phyloP scores from a whole-genome alignment of 2,113 vertebrate genomes.

The Agelaius tricolor region DNA sequence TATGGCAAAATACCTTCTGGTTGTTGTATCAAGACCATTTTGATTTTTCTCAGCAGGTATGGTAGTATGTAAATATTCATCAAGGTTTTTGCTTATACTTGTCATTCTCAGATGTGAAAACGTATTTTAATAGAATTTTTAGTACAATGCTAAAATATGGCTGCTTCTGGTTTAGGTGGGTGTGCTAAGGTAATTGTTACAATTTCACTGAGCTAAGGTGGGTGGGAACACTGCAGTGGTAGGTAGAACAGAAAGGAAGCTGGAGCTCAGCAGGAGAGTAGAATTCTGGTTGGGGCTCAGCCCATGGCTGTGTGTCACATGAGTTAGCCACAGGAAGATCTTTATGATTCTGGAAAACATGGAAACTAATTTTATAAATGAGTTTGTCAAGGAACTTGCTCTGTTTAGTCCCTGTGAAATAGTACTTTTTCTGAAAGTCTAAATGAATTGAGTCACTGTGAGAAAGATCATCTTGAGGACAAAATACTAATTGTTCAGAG shows the following conservation, averaged over 20 bases:
- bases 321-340: neutral
- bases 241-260: neutral
- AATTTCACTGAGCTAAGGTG: neutral
- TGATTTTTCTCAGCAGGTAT: constrained; percentile 6
- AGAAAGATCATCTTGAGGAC: neutral
- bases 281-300: neutral
- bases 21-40: neutral
- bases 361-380: neutral
- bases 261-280: neutral
- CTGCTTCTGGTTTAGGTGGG: neutral
- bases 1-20: neutral
- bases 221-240: fast-evolving
- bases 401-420: neutral
- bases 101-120: constrained; percentile 1
- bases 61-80: neutral
- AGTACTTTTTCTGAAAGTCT: neutral
- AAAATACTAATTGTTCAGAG: neutral
- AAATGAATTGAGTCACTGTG: neutral
- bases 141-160: neutral
- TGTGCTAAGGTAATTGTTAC: neutral
- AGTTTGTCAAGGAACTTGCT: neutral
- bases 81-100: neutral
- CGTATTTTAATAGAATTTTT: neutral
- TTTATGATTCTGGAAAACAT: neutral
- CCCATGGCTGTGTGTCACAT: neutral